Conservation (phyloP, 1,140 invertebrate genomes). For the Drosophila nigrodunni region DNA sequence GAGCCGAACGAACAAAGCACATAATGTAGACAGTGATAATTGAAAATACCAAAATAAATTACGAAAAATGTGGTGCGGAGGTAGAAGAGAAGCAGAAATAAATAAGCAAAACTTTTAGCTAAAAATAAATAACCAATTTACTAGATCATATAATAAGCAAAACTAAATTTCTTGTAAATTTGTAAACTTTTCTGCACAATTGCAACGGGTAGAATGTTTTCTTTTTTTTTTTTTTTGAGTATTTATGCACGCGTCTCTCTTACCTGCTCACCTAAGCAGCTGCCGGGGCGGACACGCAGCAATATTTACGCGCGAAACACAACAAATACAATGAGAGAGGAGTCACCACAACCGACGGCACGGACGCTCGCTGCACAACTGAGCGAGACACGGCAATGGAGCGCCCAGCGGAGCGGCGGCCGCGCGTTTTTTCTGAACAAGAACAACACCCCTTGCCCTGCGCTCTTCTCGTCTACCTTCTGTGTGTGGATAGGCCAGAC, state of each 20-base stretch:
- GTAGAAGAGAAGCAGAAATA: constrained; percentile 17
- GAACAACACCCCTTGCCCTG: constrained; percentile 56
- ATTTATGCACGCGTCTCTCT: constrained; percentile 42
- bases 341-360: constrained; percentile 67
- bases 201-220: constrained; percentile 8
- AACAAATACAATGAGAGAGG: constrained; percentile 33
- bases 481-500: constrained; percentile 39
- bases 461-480: constrained; percentile 33
- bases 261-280: constrained; percentile 44
- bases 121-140: constrained; percentile 63
- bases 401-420: constrained; percentile 69
- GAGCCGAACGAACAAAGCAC: constrained; percentile 43
- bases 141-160: constrained; percentile 13
- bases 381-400: constrained; percentile 59
- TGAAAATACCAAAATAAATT: constrained; percentile 76
- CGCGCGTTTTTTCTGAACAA: constrained; percentile 63
- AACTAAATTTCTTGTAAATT: constrained; percentile 3
- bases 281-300: constrained; percentile 51
- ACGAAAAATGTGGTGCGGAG: constrained; percentile 42
- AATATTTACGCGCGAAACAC: constrained; percentile 77
- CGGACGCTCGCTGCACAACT: constrained; percentile 79
- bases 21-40: constrained; percentile 54
- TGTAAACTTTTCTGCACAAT: constrained; percentile 3
- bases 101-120: constrained; percentile 52
- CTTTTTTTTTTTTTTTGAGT: constrained; percentile 10